phyloP scores from a whole-genome alignment of 2,797 vertebrate genomes.

The Enteromius paludinosus region DNA sequence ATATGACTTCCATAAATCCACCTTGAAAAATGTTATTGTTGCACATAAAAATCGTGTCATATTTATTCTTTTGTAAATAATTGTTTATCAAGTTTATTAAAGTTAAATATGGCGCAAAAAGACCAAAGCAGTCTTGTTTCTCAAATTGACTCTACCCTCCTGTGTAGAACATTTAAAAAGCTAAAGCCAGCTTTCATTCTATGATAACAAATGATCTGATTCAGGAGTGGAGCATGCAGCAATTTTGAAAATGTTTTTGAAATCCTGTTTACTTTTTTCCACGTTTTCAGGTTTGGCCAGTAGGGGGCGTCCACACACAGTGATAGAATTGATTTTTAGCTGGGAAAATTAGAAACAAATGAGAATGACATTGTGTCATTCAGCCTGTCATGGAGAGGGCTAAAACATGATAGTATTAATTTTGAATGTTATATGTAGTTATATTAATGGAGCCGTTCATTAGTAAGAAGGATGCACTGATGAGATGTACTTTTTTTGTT shows the following conservation, averaged over 20 bases:
- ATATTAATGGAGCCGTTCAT: neutral
- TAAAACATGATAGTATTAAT: neutral
- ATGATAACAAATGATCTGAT: neutral
- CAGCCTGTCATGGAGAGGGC: neutral
- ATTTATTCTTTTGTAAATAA: neutral
- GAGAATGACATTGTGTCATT: neutral
- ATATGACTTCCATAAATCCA: neutral
- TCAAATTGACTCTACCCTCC: neutral
- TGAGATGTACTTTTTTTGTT: neutral
- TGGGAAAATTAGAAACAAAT: neutral
- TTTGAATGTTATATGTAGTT: neutral
- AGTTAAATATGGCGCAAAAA: neutral
- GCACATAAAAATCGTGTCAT: neutral
- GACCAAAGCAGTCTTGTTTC: neutral
- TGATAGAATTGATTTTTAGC: neutral
- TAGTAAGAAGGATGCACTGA: neutral
- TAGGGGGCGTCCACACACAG: conserved; percentile 7
- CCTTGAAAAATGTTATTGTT: neutral
- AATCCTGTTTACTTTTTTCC: neutral
- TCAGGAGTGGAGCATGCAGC: neutral
- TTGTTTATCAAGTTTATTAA: neutral
- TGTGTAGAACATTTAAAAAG: neutral
- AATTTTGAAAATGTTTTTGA: neutral
- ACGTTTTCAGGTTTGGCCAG: neutral
- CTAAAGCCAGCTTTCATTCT: neutral